phyloP scores from a whole-genome alignment of 2,888 invertebrate species.

The Isoperla grammatica region DNA sequence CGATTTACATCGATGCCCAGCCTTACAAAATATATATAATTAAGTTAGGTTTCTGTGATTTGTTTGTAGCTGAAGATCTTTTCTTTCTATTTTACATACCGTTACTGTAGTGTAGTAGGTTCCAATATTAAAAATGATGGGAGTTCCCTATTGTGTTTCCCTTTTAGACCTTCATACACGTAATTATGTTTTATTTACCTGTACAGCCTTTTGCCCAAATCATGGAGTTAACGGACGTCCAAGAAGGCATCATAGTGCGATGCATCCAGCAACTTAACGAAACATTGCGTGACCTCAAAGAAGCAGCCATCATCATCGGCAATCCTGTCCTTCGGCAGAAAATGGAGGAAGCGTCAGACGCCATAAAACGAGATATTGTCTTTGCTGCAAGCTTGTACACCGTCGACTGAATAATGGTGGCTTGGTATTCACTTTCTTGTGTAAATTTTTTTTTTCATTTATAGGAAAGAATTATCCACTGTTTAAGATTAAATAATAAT shows the following conservation, averaged over 20 bases:
- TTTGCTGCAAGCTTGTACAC: conserved; percentile 96
- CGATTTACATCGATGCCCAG: too few relatives aligned
- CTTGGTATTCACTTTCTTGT: not conserved
- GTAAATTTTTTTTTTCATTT: not conserved
- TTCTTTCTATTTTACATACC: too few relatives aligned
- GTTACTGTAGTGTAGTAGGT: too few relatives aligned
- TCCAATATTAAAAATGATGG: too few relatives aligned
- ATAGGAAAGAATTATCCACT: not conserved
- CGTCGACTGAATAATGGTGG: not conserved
- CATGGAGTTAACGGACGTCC: conserved; percentile 86
- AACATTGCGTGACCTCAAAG: conserved; percentile 81
- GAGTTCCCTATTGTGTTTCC: too few relatives aligned
- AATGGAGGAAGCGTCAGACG: conserved; percentile 90
- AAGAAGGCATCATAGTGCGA: conserved; percentile 96
- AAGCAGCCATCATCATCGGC: conserved; percentile 89
- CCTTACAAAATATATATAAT: too few relatives aligned
- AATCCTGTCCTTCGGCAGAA: conserved; percentile 86
- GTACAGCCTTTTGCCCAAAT: conserved; percentile 85
- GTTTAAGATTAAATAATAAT: not conserved
- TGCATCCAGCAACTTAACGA: conserved; percentile 96
- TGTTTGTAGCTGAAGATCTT: too few relatives aligned
- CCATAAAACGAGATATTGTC: conserved; percentile 95
- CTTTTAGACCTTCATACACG: too few relatives aligned
- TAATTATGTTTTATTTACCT: too few relatives aligned
- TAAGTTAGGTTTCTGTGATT: too few relatives aligned